phyloP scores from a whole-genome alignment of 2,888 invertebrate species.

The Lordiphosa andalusiaca region DNA sequence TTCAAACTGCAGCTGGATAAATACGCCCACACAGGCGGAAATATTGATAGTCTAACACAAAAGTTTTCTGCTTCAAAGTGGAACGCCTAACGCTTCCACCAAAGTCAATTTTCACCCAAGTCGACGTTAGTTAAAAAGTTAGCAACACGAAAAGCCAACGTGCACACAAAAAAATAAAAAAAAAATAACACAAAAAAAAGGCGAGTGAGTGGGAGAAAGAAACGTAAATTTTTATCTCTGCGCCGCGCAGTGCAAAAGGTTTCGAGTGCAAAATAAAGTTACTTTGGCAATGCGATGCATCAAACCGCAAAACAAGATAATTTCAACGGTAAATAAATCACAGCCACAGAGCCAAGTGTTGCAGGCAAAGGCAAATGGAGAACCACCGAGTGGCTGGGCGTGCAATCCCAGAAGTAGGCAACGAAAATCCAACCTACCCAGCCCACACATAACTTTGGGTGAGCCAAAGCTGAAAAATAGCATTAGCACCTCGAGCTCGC shows the following conservation, averaged over 20 bases:
- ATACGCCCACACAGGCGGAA: conserved; percentile 52
- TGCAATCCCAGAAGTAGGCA: conserved; percentile 53
- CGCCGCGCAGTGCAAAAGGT: conserved; percentile 61
- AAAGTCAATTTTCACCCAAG: conserved; percentile 73
- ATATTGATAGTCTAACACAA: conserved; percentile 71
- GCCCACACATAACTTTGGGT: conserved; percentile 5
- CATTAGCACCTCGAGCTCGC: conserved; percentile 59
- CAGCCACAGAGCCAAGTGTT: conserved; percentile 43
- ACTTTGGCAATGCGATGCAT: conserved; percentile 72
- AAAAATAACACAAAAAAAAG: conserved; percentile 31
- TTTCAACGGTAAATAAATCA: conserved; percentile 78
- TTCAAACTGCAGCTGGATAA: conserved; percentile 64
- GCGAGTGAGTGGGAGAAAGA: conserved; percentile 14
- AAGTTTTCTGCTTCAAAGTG: conserved; percentile 50
- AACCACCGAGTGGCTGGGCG: conserved; percentile 1
- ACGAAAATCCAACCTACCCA: conserved; percentile 17
- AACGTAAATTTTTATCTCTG: conserved; percentile 66
- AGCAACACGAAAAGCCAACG: conserved; percentile 41
- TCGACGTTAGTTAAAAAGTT: conserved; percentile 72
- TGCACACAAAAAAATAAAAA: conserved; percentile 16
- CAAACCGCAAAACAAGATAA: conserved; percentile 77
- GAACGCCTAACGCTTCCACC: conserved; percentile 44
- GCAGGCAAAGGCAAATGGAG: conserved; percentile 18
- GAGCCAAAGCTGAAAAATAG: conserved; percentile 19
- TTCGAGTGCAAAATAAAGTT: conserved; percentile 74